A percentile compares a stretch with the other conserved stretches of the same genome.
These are phyloP conservation scores for Microcaecilia unicolor DNA, from an alignment of 2,797 vertebrate species.

Conservation along the genomic window DNA sequence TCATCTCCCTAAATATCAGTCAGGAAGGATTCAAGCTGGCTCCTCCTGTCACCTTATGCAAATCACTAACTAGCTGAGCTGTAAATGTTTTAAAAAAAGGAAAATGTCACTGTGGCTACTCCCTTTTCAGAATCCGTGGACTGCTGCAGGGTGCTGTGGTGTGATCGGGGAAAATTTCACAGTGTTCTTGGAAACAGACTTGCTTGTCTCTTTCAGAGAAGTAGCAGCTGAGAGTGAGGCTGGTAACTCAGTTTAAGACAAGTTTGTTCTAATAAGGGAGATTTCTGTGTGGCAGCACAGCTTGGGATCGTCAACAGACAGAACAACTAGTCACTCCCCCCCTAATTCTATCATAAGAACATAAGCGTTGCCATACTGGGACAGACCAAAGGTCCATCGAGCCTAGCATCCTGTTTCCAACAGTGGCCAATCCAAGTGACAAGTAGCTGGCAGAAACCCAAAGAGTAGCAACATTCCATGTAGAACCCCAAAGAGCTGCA, in stretches of 20 bases:
- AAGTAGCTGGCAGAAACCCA: too few species aligned
- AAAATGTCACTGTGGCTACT: constrained; percentile 21
- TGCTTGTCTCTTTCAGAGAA: constrained; percentile 2
- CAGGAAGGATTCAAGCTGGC: constrained; percentile 24
- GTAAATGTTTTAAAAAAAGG: constrained; percentile 9
- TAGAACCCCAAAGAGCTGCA: too few species aligned
- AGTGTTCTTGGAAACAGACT: not conserved
- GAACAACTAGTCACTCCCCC: too few species aligned
- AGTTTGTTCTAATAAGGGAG: constrained; percentile 3
- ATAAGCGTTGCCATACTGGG: too few species aligned
- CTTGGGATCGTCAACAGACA: too few species aligned
- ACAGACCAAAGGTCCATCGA: too few species aligned
- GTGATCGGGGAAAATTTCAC: too few species aligned
- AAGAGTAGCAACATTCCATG: too few species aligned
- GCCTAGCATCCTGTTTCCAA: too few species aligned
- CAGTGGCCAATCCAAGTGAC: too few species aligned
- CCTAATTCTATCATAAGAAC: too few species aligned
- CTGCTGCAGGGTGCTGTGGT: not conserved
- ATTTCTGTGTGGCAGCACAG: too few species aligned
- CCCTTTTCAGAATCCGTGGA: constrained; percentile 14
- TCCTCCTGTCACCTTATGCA: constrained; percentile 39
- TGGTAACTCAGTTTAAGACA: constrained; percentile 10
- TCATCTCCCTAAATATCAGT: constrained; percentile 24
- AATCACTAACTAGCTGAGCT: constrained; percentile 45
- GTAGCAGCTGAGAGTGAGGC: constrained; percentile 3